Evolutionary conservation across 2,888 invertebrate species (phyloP).

Genomic region (Rhamphomyia laevipes): DNA sequence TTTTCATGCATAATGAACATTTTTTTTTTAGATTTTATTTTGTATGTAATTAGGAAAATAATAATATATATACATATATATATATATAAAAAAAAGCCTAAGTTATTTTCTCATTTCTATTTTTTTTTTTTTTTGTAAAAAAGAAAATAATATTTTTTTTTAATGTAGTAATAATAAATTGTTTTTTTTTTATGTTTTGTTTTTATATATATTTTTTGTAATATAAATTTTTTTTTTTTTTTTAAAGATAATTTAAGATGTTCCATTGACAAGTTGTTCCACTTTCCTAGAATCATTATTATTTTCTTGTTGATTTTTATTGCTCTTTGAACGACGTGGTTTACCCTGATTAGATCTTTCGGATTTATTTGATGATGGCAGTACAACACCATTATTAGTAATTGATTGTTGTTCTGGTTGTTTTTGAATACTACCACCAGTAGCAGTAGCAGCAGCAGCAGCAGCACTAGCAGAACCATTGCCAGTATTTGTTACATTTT

Average conservation of each 20-base stretch:
- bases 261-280: constrained; percentile 36
- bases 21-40: too few relatives aligned
- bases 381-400: not conserved
- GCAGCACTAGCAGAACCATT: not conserved
- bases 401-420: constrained; percentile 29
- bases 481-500: not conserved
- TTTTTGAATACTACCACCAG: constrained; percentile 13
- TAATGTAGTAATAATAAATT: constrained; percentile 11
- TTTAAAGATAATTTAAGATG: constrained; percentile 26
- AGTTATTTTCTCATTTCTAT: too few relatives aligned
- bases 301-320: constrained; percentile 21
- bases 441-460: constrained; percentile 20
- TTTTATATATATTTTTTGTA: constrained; percentile 12
- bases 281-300: constrained; percentile 28
- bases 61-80: too few relatives aligned
- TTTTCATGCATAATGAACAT: too few relatives aligned
- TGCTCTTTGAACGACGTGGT: constrained; percentile 12
- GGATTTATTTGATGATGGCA: not conserved
- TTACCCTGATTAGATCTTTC: not conserved
- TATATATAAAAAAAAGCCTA: too few relatives aligned
- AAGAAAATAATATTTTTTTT: too few relatives aligned
- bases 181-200: constrained; percentile 7
- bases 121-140: too few relatives aligned
- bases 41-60: too few relatives aligned
- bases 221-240: constrained; percentile 7